Evolutionary conservation across 2,888 invertebrate genomes (phyloP), one percentile per base, ranked within the genome.

Genomic region (Leucophenga montana): DNA sequence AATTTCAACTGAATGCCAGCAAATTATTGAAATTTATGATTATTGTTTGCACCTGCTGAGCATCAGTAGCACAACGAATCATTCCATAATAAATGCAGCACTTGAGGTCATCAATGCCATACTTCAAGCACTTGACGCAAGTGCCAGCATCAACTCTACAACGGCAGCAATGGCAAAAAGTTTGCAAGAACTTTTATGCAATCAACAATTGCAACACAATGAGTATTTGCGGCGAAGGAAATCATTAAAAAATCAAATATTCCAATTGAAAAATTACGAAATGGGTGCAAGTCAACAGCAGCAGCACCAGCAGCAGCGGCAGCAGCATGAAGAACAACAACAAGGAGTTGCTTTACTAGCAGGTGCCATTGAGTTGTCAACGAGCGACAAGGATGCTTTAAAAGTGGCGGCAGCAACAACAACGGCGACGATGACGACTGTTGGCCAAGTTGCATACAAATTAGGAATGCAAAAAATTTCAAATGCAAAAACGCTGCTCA

Each of bases 81-180:
- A 97, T 88, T 97, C 97, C 87, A 92, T 97, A 70, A 93, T 96
- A 78, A 97, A 97, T 85, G 93, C 95, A 0, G 92, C 96, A 18
- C 90, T 98, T 85, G 98, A 98, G 88, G 89, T 89, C 77, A 85
- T 89, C 75, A 88, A 87, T 84, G 85, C 87, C 71, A 86, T 89
- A 75, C 80, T 89, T 33, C 85, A 83, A 75, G 80, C 86, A 13
- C 74, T 87, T 65, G 84, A 87, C 33, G 81, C 78, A 6, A 71
- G 76, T 64, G 76, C 74, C 31, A 77, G 39, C 67, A 65, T 6
- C 33, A 18, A 3, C 50, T n/a, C 16, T 8, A 13, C n/a, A n/a
- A 50, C 27, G 27, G 27, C 27, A 59, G 54, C 72, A 22, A 73
- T 82, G 73, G 84, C 83, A 69, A 78, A 81, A 75, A 83, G 81